Evolutionary conservation across 2,888 invertebrate species (phyloP), one percentile per base, ranked within the genome.

Genomic region (Parascotia fuliginaria): DNA sequence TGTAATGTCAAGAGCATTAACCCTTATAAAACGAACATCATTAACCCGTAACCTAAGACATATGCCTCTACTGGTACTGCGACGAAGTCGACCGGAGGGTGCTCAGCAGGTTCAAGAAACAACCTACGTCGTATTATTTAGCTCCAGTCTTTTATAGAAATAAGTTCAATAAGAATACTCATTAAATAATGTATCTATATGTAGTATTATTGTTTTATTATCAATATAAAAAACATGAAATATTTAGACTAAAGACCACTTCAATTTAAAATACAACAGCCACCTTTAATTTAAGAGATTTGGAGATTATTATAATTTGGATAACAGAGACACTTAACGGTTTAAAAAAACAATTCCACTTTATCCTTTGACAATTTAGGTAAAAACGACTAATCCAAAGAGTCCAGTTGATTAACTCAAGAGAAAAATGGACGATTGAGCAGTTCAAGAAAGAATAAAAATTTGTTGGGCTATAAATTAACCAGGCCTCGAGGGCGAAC

Each of bases 401-500:
- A 48, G 54, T 54, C 53, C 56, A 55, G 60, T 61, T 63, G 64
- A 70, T 64, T 64, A 68, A 70, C 58, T 61, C 57, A 41, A 70
- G 55, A 56, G 56, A 75, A 83, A 83, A 89, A 84, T 83, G 79
- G 75, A 78, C 77, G 81, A 83, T 85, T 80, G 85, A 85, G 83
- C 84, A 85, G 83, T 88, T 86, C 79, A 83, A 85, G 84, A 78
- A 85, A 81, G 81, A 87, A 87, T 89, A 87, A 87, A 89, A 89
- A 86, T 87, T 88, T 86, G 88, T 89, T 87, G 82, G 81, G 85
- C 83, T 81, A 89, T 90, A 89, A 89, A 89, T 90, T 89, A 89
- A 85, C 83, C 79, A 70, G 75, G 73, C 76, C 82, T 77, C 71
- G 73, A 69, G 82, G 83, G 84, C 69, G 77, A 81, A 77, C 66